A percentile compares a stretch with the other conserved stretches of the same genome.
These are phyloP conservation scores for Nasua narica DNA, from an alignment of 2,797 vertebrate genomes.

Conservation along the genomic window DNA sequence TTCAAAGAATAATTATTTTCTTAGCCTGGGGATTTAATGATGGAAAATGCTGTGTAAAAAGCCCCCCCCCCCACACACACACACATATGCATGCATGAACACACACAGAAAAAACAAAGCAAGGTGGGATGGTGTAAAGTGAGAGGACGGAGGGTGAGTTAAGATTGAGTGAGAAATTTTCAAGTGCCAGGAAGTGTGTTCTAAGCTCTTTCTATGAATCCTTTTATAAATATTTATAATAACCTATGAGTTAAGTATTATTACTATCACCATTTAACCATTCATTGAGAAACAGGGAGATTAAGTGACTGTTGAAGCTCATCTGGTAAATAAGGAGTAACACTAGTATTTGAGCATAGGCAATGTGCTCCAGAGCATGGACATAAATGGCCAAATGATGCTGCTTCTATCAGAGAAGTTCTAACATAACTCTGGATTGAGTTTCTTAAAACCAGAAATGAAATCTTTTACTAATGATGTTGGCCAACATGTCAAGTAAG, in stretches of 20 bases:
- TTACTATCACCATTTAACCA: not conserved
- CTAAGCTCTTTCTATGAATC: not conserved
- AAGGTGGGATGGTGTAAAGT: not conserved
- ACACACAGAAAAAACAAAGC: not conserved
- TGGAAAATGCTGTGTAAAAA: not conserved
- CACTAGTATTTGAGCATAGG: not conserved
- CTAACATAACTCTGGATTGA: not conserved
- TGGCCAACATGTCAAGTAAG: not conserved
- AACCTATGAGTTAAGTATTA: not conserved
- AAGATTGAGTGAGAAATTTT: not conserved
- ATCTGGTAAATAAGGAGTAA: not conserved
- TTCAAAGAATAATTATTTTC: not conserved
- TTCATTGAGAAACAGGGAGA: not conserved
- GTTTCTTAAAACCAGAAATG: not conserved
- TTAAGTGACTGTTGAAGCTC: not conserved
- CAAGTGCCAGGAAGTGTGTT: not conserved
- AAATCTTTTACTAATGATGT: not conserved
- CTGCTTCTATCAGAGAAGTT: not conserved
- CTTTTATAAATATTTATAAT: not conserved
- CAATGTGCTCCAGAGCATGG: not conserved
- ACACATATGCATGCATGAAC: not conserved
- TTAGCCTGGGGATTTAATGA: not conserved
- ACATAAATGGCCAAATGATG: accelerated
- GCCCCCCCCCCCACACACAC: no score
- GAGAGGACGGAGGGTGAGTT: not conserved